Evolutionary conservation across 2,797 vertebrate genomes (phyloP), one percentile per base, ranked within the genome.

Genomic region (Danio albolineatus): DNA sequence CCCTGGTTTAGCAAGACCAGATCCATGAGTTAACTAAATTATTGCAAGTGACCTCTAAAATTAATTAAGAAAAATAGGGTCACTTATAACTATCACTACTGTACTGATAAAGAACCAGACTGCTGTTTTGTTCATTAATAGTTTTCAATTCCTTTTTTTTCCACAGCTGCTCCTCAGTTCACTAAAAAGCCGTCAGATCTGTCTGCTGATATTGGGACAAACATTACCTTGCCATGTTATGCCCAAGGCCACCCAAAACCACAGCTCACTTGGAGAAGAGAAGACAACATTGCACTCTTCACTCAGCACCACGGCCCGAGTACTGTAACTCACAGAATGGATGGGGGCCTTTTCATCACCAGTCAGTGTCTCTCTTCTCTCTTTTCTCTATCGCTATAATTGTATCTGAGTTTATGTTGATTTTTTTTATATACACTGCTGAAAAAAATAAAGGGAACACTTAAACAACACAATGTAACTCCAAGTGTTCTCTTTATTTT

Each of bases 221-320:
- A 96, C 3, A 81, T 96, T 87, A 97, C 94, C 0, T 87, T 99
- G 65, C 85, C 86, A 0, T 99, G 98, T 89, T 90, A 91, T 0
- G 95, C 91, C 28, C 91, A 92, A 73, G 98, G 96, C 19, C 92
- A 96, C 84, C 98, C 98, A 0, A 93, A 96, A 19, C 97, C 98
- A 14, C 93, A 91, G 85, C 83, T 99, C 83, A 94, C 88, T 36
- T 99, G 98, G 98, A 90, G 87, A 79, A 92, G 95, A 82, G 85
- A 93, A 67, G 95, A 97, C 4, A 91, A 91, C 2, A 80, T 87
- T 39, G 86, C 92, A 0, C 85, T 97, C 80, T 94, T 93, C 88
- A 94, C 92, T 59, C 92, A 88, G 61, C 92, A 89, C 0, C 93
- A 90, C 0, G 3, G 88, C 12, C 89, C 87, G 79, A 94, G 97